Base-by-base conservation (phyloP, 2,888 invertebrate genomes). In the Mystacides longicornis region DNA sequence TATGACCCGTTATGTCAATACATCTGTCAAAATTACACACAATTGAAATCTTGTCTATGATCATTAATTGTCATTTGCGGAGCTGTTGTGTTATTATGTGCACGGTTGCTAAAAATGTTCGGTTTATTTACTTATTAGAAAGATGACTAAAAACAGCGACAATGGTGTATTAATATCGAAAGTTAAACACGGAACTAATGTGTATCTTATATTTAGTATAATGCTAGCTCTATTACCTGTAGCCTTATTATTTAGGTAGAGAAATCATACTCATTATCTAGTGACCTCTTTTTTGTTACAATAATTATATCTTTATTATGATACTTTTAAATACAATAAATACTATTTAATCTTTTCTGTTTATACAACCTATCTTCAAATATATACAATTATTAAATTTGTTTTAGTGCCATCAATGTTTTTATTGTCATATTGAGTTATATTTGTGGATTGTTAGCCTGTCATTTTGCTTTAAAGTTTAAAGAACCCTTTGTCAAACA, bases 381-480 rank as follows among this genome's bases (percentile, higher is more conserved):
- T 7, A 3, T 14, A 14, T n/a, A 37, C 4, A 7, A 7, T 37
- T 37, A 7, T 3, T 14, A 3, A 14, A 3, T 54, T 46, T 55
- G 51, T 68, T 71, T 58, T 62, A 75, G 75, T 59, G 61, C 66
- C 23, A 53, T 70, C 22, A 67, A 71, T 52, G 71, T 69, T n/a
- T 43, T 71, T 16, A 59, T 69, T 27, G 64, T 73, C 49, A 64
- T 71, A 51, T 58, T 62, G 14, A 67, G 71, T 23, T 75, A 74
- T 61, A 61, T 71, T 51, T 62, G 67, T 45, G 77, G 76, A 57
- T 69, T 69, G 62, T 57, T 70, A n/a, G 62, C 69, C 11, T 71
- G 74, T 60, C 69, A 68, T 64, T 64, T 65, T 49, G 57, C 73
- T 22, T 64, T 73, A 23, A 71, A 68, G 65, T 74, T 71, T 58